Percentiles rank a stretch among this genome's conserved stretches.
Conservation (phyloP, 2,113 vertebrate species). For the Rana temporaria region DNA sequence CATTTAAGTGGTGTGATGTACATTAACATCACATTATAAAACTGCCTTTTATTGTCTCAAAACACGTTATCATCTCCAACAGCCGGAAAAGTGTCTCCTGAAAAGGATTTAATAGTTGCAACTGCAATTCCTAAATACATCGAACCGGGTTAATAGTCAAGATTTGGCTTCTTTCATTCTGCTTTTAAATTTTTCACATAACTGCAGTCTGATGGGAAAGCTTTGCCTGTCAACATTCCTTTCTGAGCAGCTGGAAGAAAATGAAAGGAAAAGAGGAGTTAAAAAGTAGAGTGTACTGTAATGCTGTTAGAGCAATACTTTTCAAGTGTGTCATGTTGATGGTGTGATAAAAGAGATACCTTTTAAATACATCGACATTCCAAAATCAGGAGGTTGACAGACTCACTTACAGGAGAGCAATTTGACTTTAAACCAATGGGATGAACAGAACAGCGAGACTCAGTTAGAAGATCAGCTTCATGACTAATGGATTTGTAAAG, state of each 20-base stretch:
- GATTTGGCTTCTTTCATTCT: constrained; percentile 22
- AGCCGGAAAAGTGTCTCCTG: constrained; percentile 41
- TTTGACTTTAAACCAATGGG: too few relatives aligned
- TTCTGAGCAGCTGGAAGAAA: not conserved
- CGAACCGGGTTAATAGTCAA: constrained; percentile 27
- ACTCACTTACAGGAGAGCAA: too few relatives aligned
- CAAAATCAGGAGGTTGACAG: too few relatives aligned
- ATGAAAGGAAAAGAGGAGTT: not conserved
- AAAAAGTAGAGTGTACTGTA: not conserved
- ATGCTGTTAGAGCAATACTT: not conserved
- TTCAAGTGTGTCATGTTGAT: not conserved
- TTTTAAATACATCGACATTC: too few relatives aligned
- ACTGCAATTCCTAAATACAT: constrained; percentile 38
- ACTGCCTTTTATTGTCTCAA: constrained; percentile 47
- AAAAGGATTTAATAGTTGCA: constrained; percentile 35
- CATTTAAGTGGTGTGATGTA: constrained; percentile 34
- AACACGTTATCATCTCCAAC: constrained; percentile 49
- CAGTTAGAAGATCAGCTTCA: too few relatives aligned
- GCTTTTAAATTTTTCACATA: constrained; percentile 16
- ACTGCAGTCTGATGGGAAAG: not conserved
- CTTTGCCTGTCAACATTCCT: not conserved
- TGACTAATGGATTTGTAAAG: too few relatives aligned
- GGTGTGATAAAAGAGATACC: too few relatives aligned
- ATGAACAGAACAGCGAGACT: too few relatives aligned
- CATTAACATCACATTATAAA: constrained; percentile 45